A percentile compares a stretch with the other conserved stretches of the same genome.
These are phyloP conservation scores for Bombus soroeensis DNA, from an alignment of 1,140 invertebrate species.

Conservation along the genomic window DNA sequence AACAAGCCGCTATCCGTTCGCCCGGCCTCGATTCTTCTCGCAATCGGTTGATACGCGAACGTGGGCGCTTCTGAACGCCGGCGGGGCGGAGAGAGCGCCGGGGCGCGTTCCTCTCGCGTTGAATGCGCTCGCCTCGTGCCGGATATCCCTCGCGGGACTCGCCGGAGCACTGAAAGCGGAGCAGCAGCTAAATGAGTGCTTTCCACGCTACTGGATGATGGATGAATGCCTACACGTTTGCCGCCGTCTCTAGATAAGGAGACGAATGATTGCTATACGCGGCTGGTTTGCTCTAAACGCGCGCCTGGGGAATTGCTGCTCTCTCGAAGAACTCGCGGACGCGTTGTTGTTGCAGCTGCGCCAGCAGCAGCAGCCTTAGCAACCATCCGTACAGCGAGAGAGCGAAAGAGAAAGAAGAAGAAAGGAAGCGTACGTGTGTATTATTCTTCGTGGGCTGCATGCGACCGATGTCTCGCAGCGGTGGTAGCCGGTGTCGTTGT, in stretches of 20 bases:
- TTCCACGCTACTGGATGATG: constrained; percentile 74
- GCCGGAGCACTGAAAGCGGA: constrained; percentile 44
- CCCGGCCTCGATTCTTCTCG: neutral
- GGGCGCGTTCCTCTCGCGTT: constrained; percentile 1
- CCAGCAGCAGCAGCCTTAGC: constrained; percentile 3
- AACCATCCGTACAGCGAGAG: constrained; percentile 12
- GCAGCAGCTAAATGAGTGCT: constrained; percentile 64
- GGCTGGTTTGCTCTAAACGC: constrained; percentile 66
- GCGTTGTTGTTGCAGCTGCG: constrained; percentile 17
- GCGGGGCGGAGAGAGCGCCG: neutral
- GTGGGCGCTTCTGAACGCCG: neutral
- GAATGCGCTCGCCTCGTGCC: constrained; percentile 46
- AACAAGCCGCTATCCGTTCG: neutral
- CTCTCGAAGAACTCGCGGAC: constrained; percentile 11
- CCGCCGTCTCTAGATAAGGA: constrained; percentile 72
- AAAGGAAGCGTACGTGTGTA: neutral
- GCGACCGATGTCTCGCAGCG: constrained; percentile 45
- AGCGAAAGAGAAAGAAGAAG: too few species aligned
- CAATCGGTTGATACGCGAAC: neutral
- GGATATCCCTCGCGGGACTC: constrained; percentile 54
- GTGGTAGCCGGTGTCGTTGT: constrained; percentile 59
- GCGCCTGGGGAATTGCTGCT: constrained; percentile 59
- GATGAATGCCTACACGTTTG: constrained; percentile 71
- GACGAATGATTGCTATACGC: constrained; percentile 66
- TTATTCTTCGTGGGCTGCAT: constrained; percentile 24